phyloP scores from a whole-genome alignment of 2,113 vertebrate species.

The Lathamus discolor region DNA sequence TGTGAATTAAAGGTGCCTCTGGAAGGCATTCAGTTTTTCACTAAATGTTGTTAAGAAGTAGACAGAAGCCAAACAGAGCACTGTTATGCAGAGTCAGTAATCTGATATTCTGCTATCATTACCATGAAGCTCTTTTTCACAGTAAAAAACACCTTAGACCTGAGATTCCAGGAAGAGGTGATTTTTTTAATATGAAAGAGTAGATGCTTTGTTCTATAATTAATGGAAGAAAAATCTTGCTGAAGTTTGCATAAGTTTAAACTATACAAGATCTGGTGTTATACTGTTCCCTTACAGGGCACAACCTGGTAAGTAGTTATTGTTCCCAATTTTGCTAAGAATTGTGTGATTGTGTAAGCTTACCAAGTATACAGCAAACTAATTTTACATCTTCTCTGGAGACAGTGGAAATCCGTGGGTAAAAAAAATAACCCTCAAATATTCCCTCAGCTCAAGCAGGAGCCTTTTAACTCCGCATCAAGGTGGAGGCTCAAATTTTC shows the following conservation, averaged over 20 bases:
- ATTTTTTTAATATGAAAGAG: conserved; percentile 15
- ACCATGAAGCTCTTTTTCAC: conserved; percentile 18
- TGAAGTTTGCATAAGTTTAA: background rate
- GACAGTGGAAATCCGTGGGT: background rate
- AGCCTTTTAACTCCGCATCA: background rate
- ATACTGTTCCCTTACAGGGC: background rate
- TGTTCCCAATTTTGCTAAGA: background rate
- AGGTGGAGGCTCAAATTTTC: background rate
- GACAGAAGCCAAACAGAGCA: conserved; percentile 42
- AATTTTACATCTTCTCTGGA: background rate
- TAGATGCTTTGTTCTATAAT: conserved; percentile 29
- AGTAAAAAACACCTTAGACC: conserved; percentile 23
- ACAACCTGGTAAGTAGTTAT: background rate
- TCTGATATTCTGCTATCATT: conserved; percentile 48
- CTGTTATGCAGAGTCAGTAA: conserved; percentile 6
- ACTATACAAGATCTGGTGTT: background rate
- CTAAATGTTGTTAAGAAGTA: conserved; percentile 18
- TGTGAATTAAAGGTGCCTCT: conserved; percentile 45
- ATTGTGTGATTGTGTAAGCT: background rate
- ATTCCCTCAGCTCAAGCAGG: background rate
- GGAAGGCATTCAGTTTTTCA: conserved; percentile 38
- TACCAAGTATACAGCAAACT: background rate
- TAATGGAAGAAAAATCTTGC: conserved; percentile 2
- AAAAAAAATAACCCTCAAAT: background rate
- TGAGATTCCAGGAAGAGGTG: conserved; percentile 23